phyloP scores from a whole-genome alignment of 2,797 vertebrate species.

The Lerista edwardsae region DNA sequence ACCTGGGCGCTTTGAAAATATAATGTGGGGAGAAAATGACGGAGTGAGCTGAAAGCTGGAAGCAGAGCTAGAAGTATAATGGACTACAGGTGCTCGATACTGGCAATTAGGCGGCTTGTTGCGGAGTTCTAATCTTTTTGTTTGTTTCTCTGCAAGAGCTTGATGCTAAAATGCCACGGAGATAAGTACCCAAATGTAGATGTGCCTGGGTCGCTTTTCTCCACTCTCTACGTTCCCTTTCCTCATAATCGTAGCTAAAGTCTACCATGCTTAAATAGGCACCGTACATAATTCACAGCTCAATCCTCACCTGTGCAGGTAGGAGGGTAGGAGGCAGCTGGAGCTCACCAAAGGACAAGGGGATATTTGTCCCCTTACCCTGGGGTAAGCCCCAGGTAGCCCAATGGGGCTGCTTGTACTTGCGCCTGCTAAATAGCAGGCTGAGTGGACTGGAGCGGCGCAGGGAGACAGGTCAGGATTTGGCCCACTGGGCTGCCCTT shows the following conservation, averaged over 20 bases:
- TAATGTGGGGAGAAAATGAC: background rate
- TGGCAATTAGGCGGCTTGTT: background rate
- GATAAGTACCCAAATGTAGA: background rate
- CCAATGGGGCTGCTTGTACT: too few species aligned
- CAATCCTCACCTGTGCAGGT: too few species aligned
- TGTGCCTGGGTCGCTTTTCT: background rate
- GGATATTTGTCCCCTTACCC: too few species aligned
- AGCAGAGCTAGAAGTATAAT: background rate
- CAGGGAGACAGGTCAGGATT: too few species aligned
- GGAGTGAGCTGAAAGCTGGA: background rate
- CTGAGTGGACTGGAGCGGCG: too few species aligned
- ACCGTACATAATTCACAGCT: background rate
- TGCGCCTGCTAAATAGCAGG: too few species aligned
- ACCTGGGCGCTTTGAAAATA: slow-evolving; percentile 30
- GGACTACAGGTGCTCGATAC: background rate
- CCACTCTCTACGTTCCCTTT: background rate
- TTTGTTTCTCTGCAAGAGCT: background rate
- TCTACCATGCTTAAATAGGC: fast-evolving
- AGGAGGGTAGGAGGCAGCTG: too few species aligned
- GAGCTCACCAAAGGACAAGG: too few species aligned
- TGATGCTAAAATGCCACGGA: slow-evolving; percentile 24
- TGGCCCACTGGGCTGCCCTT: too few species aligned
- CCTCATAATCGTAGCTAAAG: background rate
- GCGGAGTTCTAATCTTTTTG: slow-evolving; percentile 16
- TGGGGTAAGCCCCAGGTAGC: too few species aligned